These are phyloP conservation scores for Oxyura jamaicensis DNA, from an alignment of 2,113 vertebrate genomes.

Conservation along the genomic window DNA sequence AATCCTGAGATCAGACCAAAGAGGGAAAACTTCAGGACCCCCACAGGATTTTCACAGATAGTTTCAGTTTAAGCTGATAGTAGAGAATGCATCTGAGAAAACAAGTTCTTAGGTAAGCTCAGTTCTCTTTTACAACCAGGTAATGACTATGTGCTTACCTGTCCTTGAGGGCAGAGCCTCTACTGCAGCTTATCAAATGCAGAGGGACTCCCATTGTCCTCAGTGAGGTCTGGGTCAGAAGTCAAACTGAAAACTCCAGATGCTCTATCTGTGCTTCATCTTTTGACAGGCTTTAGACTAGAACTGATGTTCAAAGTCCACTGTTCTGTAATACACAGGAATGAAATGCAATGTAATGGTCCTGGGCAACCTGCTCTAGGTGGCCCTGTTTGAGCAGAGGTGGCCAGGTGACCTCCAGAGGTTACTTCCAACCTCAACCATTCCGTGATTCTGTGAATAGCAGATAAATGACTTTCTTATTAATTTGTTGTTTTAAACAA, in stretches of 20 bases:
- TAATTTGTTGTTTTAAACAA: not conserved
- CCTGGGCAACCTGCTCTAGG: not conserved
- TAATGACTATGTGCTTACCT: conserved; percentile 3
- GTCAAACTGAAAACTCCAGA: conserved; percentile 3
- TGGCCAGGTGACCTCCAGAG: not conserved
- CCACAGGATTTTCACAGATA: not conserved
- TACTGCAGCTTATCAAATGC: not conserved
- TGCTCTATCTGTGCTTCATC: not conserved
- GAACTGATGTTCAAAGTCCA: not conserved
- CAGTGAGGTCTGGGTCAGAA: conserved; percentile 18
- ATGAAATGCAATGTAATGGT: not conserved
- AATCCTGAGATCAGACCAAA: not conserved
- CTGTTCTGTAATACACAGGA: not conserved
- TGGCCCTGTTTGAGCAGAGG: not conserved
- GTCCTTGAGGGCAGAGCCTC: conserved; percentile 31
- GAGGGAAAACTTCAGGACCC: not conserved
- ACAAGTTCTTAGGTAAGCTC: conserved; percentile 11
- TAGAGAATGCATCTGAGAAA: not conserved
- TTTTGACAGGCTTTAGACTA: not conserved
- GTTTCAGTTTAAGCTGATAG: not conserved
- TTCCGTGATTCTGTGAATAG: not conserved
- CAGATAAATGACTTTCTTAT: not conserved
- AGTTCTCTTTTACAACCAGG: not conserved
- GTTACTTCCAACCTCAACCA: not conserved
- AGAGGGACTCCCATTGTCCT: not conserved